Evolutionary conservation across 2,888 invertebrate species (phyloP), one percentile per base, ranked within the genome.

Genomic region (Amaurobius ferox): DNA sequence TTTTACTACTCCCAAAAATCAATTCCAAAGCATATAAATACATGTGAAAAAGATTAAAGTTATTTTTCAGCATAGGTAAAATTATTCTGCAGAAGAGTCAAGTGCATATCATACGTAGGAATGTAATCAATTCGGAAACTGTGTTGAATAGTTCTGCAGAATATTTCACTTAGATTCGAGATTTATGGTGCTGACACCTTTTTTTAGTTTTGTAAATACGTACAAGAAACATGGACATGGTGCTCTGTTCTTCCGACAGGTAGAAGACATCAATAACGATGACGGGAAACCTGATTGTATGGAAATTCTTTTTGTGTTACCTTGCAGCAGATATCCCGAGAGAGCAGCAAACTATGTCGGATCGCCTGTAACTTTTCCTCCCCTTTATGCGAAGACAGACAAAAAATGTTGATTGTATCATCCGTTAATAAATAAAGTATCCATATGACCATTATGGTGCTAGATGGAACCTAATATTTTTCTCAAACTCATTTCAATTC

Each of bases 361-460:
- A 67, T 29, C 73, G 55, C 55, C 71, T 71, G 67, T 70, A 64
- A 71, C 71, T 73, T 73, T 26, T 61, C 55, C 55, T 23, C 55
- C 55, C 66, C 78, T 61, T 73, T 71, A 73, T 79, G 78, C 85
- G 68, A 86, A 68, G 62, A 29, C 72, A 85, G 77, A 85, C 9
- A 44, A 39, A 79, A 70, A 72, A 71, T 73, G 78, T 74, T 81
- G 70, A 74, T 39, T 74, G 70, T 81, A 68, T 71, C 35, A 62
- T 71, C 76, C 77, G 76, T 85, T 71, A 79, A 78, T 76, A 67
- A 80, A 80, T 83, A 86, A 86, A 86, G 78, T 86, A 86, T 86
- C 79, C 85, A 79, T 73, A 86, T 72, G 85, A 79, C 78, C 85
- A 67, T 67, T 86, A 86, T 86, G 85, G 85, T 86, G 85, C 85